Evolutionary conservation across 2,113 vertebrate genomes (phyloP).

Genomic region (Larimichthys crocea): DNA sequence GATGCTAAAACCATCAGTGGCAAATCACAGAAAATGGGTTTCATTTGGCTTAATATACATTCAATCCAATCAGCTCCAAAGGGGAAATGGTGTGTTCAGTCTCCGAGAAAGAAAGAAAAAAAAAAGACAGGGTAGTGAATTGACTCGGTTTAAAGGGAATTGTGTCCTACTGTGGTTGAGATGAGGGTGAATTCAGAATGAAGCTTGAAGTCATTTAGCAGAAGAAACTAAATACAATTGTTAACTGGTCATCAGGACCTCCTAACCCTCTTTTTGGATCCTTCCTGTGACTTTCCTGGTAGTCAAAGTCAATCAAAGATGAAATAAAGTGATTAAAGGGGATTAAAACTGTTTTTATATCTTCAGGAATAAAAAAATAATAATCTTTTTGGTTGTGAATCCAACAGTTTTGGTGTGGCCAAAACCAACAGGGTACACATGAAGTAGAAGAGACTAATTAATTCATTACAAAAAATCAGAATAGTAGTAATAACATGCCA

Average conservation of each 20-base stretch:
- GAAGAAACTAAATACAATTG: background rate
- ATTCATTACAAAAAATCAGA: no score
- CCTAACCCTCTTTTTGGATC: background rate
- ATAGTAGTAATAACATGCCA: no score
- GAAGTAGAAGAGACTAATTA: background rate
- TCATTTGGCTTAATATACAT: slow-evolving; percentile 13
- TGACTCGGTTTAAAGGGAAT: background rate
- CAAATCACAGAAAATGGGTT: slow-evolving; percentile 13
- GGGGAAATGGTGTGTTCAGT: slow-evolving; percentile 17
- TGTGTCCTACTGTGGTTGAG: background rate
- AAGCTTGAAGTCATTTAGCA: background rate
- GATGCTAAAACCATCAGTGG: slow-evolving; percentile 10
- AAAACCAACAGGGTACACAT: background rate
- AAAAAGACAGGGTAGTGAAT: background rate
- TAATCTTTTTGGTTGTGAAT: background rate
- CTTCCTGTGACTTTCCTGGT: background rate
- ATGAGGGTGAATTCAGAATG: background rate
- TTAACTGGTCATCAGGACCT: background rate
- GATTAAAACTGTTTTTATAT: no score
- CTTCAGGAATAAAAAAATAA: no score
- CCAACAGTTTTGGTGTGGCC: background rate
- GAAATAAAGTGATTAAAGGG: no score
- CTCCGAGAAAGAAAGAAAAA: background rate
- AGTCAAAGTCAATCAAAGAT: background rate
- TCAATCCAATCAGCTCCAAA: slow-evolving; percentile 3